A percentile compares a stretch with the other conserved stretches of the same genome.
These are phyloP conservation scores for Proisotoma minuta DNA, from an alignment of 2,888 invertebrate species.

Conservation along the genomic window DNA sequence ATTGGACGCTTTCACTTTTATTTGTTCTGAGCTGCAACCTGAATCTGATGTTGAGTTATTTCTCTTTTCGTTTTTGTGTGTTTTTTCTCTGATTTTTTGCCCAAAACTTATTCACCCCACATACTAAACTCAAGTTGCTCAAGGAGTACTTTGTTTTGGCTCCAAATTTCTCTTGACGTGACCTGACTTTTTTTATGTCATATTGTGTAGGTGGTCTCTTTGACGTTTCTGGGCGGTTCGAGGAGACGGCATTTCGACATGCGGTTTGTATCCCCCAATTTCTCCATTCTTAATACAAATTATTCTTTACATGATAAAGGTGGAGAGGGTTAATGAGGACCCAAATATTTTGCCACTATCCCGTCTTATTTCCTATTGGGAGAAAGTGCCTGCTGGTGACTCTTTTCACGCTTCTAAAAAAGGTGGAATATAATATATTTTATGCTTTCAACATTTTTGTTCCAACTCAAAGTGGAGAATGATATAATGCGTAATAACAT, in stretches of 20 bases:
- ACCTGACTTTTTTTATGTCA: not conserved
- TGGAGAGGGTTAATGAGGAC: slow-evolving; percentile 78
- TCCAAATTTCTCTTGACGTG: too few species aligned
- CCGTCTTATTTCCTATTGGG: slow-evolving; percentile 79
- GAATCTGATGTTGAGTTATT: slow-evolving; percentile 34
- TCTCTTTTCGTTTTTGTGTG: too few species aligned
- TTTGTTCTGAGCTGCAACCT: too few species aligned
- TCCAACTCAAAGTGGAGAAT: too few species aligned
- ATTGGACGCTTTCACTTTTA: too few species aligned
- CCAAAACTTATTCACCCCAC: too few species aligned
- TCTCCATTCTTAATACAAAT: not conserved
- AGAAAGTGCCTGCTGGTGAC: slow-evolving; percentile 83
- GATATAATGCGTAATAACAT: too few species aligned
- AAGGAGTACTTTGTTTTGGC: too few species aligned
- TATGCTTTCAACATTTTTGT: too few species aligned
- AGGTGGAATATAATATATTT: slow-evolving; percentile 63
- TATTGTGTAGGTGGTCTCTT: slow-evolving; percentile 44
- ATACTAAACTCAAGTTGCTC: too few species aligned
- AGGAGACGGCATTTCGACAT: slow-evolving; percentile 86
- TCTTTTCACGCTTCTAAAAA: slow-evolving; percentile 91
- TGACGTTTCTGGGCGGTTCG: slow-evolving; percentile 44
- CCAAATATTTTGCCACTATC: slow-evolving; percentile 75
- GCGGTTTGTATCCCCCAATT: slow-evolving; percentile 63
- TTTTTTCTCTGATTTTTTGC: too few species aligned
- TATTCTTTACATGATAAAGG: too few species aligned